phyloP scores from a whole-genome alignment of 2,888 invertebrate genomes.

The Nemapogon koenigi region DNA sequence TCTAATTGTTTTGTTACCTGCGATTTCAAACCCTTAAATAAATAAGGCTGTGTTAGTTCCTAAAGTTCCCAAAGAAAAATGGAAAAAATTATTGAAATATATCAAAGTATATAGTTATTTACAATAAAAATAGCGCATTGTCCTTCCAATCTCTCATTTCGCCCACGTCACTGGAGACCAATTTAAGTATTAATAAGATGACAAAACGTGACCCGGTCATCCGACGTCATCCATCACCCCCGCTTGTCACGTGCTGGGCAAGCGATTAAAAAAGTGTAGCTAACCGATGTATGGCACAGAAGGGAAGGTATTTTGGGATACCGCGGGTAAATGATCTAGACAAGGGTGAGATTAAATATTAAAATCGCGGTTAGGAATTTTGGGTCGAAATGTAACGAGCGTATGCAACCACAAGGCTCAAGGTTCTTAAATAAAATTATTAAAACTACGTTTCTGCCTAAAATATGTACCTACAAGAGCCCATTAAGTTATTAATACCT shows the following conservation, averaged over 20 bases:
- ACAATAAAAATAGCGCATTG: constrained; percentile 5
- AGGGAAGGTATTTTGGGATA: constrained; percentile 46
- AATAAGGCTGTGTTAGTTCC: no score
- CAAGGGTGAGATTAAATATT: constrained; percentile 64
- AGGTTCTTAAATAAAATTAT: no score
- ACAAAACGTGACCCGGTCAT: constrained; percentile 54
- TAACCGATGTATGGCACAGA: constrained; percentile 37
- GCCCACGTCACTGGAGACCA: constrained; percentile 51
- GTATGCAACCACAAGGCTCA: constrained; percentile 32
- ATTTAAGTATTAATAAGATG: constrained; percentile 65
- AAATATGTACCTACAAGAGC: no score
- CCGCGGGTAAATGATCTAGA: constrained; percentile 58
- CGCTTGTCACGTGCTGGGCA: constrained; percentile 52
- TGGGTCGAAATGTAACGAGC: constrained; percentile 49
- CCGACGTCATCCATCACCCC: constrained; percentile 53
- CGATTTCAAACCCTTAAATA: no score
- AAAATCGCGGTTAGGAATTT: constrained; percentile 61
- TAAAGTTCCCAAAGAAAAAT: no score
- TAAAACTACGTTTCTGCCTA: no score
- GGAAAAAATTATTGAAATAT: no score
- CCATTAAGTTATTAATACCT: no score
- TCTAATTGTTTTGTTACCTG: no score
- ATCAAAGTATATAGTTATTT: background rate
- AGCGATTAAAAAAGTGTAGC: constrained; percentile 56
- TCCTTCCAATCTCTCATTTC: constrained; percentile 32